These are phyloP conservation scores for Pluvialis apricaria DNA, from an alignment of 2,113 vertebrate genomes.

Conservation along the genomic window DNA sequence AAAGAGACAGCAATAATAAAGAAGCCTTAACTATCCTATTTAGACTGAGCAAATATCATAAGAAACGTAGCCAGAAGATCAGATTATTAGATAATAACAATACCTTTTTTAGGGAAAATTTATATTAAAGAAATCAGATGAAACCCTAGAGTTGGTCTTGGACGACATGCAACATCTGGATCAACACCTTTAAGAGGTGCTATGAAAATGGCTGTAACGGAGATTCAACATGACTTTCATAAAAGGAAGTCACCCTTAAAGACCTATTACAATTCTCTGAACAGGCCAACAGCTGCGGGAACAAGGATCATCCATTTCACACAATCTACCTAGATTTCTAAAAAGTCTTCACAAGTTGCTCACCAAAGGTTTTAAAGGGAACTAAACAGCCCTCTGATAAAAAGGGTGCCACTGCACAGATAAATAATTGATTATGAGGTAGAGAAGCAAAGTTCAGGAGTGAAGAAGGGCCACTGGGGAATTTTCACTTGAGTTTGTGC, in stretches of 20 bases:
- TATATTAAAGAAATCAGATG: not conserved
- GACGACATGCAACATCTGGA: not conserved
- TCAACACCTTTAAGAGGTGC: not conserved
- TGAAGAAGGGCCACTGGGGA: not conserved
- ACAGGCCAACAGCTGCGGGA: not conserved
- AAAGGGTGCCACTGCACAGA: not conserved
- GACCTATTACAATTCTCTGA: not conserved
- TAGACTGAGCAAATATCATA: not conserved
- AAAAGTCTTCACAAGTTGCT: not conserved
- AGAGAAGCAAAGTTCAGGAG: not conserved
- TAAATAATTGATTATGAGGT: not conserved
- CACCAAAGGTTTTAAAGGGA: not conserved
- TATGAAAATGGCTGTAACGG: not conserved
- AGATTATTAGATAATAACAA: not conserved
- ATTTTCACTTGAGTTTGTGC: not conserved
- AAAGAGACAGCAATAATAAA: not conserved
- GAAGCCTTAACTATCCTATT: not conserved
- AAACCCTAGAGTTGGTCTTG: not conserved
- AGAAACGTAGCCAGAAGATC: not conserved
- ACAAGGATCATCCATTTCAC: not conserved
- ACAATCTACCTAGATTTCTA: not conserved
- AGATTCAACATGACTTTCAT: not conserved
- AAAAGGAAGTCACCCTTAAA: not conserved
- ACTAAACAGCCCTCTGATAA: not conserved
- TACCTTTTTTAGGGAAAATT: not conserved